A percentile compares a stretch with the other conserved stretches of the same genome.
Evolutionary conservation across 2,888 invertebrate genomes (phyloP).

Genomic region (Seira musarum): DNA sequence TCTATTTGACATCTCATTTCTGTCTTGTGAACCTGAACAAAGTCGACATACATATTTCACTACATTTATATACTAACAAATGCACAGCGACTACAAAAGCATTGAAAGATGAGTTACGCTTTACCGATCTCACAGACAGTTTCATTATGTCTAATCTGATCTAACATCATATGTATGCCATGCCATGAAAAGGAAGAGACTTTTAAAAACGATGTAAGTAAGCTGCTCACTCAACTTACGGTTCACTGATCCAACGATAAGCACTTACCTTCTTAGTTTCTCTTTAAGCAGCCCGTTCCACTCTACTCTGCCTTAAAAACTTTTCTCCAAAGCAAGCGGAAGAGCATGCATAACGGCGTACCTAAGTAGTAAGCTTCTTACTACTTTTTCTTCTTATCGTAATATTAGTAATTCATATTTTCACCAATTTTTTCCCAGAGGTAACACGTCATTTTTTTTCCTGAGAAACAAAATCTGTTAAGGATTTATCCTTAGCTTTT

Average conservation of each 20-base stretch:
- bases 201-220: too few species aligned
- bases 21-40: too few species aligned
- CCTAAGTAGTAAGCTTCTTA: neutral
- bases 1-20: slow-evolving; percentile 11
- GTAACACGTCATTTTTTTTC: neutral
- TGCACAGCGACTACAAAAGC: too few species aligned
- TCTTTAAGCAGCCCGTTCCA: too few species aligned
- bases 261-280: too few species aligned
- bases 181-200: too few species aligned
- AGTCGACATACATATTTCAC: too few species aligned
- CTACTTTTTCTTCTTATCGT: neutral
- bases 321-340: neutral
- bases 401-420: neutral
- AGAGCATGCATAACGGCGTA: neutral
- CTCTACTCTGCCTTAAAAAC: too few species aligned
- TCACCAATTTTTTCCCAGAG: neutral
- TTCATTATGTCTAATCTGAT: neutral
- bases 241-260: too few species aligned
- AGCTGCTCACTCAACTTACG: too few species aligned
- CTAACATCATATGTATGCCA: slow-evolving; percentile 3
- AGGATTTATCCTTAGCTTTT: slow-evolving; percentile 8
- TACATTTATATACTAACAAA: neutral
- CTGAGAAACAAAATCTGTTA: neutral
- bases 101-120: neutral
- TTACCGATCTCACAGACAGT: neutral